phyloP scores from a whole-genome alignment of 2,797 vertebrate species.

The Gallinago nigripennis region DNA sequence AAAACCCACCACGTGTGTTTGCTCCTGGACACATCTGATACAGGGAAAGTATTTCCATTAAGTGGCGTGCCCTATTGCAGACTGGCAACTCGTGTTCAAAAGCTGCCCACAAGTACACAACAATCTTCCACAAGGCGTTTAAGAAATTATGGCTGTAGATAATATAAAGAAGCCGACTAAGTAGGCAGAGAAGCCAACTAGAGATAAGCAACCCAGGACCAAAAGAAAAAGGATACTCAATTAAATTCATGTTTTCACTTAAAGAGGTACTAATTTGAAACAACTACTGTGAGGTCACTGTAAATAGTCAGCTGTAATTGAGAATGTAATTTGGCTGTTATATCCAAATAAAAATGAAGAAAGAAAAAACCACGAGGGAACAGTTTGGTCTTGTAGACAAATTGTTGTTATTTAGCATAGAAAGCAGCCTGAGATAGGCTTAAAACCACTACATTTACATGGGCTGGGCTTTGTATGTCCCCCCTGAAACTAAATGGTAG shows the following conservation, averaged over 20 bases:
- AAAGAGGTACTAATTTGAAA: background rate
- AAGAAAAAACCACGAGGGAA: background rate
- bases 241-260: background rate
- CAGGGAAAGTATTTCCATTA: background rate
- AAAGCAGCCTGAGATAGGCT: background rate
- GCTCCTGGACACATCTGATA: background rate
- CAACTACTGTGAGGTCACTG: background rate
- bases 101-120: background rate
- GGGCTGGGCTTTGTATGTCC: background rate
- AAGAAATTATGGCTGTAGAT: background rate
- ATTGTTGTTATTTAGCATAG: background rate
- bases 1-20: background rate
- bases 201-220: background rate
- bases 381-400: background rate
- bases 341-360: background rate
- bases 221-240: background rate
- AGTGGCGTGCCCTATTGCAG: background rate
- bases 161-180: background rate
- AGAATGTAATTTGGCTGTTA: background rate
- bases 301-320: background rate
- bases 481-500: too few relatives aligned
- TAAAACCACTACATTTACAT: background rate
- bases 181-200: background rate
- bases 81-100: background rate
- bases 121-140: background rate